phyloP scores from a whole-genome alignment of 2,888 invertebrate species.

The Subacronicta megacephala region DNA sequence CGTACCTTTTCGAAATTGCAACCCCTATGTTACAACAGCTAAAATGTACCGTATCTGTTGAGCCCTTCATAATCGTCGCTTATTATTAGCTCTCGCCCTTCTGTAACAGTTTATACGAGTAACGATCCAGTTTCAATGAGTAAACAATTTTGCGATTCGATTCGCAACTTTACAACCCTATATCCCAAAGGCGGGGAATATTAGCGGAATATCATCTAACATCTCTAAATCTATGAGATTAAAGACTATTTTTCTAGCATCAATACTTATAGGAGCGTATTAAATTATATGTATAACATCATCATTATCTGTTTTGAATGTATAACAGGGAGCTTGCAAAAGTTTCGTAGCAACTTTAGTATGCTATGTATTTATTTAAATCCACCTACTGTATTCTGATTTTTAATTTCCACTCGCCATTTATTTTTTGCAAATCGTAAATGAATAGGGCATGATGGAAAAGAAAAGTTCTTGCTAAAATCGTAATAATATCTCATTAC shows the following conservation, averaged over 20 bases:
- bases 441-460: too few species aligned
- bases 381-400: too few species aligned
- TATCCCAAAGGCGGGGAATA: constrained; percentile 25
- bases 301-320: too few species aligned
- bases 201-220: constrained; percentile 2
- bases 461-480: too few species aligned
- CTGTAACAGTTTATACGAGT: constrained; percentile 68
- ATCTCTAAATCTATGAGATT: background rate
- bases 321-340: too few species aligned
- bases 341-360: too few species aligned
- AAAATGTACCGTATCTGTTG: constrained; percentile 59
- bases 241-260: constrained; percentile 1
- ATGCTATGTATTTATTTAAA: too few species aligned
- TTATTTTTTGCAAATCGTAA: too few species aligned
- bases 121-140: constrained; percentile 70
- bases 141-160: constrained; percentile 72
- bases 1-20: constrained; percentile 17
- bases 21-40: constrained; percentile 57
- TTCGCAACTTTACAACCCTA: constrained; percentile 58
- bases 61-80: constrained; percentile 78
- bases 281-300: too few species aligned
- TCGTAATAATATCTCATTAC: too few species aligned
- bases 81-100: constrained; percentile 78
- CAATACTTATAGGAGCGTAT: too few species aligned
- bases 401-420: too few species aligned